Evolutionary conservation across 2,888 invertebrate genomes (phyloP), one percentile per base, ranked within the genome.

Genomic region (Bombylius major): DNA sequence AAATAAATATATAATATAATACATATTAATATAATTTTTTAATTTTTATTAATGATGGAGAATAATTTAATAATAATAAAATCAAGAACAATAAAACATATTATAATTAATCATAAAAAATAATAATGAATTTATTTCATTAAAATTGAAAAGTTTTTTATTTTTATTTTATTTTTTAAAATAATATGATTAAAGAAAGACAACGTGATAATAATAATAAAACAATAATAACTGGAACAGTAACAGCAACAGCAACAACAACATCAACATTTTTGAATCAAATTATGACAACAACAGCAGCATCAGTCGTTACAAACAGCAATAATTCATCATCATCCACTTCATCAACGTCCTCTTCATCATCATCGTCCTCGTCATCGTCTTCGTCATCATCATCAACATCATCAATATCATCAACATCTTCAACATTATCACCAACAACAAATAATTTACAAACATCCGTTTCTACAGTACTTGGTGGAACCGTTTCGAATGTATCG

Each of bases 131-230:
- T 23, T 23, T 23, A 23, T 23, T 23, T 23, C 23, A 23, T 23
- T 23, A 23, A 23, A 23, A 3, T 23, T 23, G 3, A 23, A 23
- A 23, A 23, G 23, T 23, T 23, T 23, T 23, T 23, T 23, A 2
- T 23, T 23, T 23, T 23, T n/a, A n/a, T n/a, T n/a, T n/a, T n/a
- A n/a, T n/a, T 23, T 23, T 23, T 23, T 23, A 34, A 55, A 45
- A 34, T 50, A 55, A 46, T 55, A 55, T 55, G 55, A 55, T 55
- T 50, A 55, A 50, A 33, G 55, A 55, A 47, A 51, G 42, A 50
- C 45, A 50, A 50, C 50, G 47, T 39, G 50, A 34, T 36, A 51
- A 51, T 50, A 50, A 50, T 33, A 54, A 44, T 50, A 32, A 42
- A 49, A 34, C 50, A 49, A 54, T 50, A 54, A n/a, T 54, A 23